phyloP scores from a whole-genome alignment of 2,797 vertebrate species.

The Pangasius sanitwongsei region DNA sequence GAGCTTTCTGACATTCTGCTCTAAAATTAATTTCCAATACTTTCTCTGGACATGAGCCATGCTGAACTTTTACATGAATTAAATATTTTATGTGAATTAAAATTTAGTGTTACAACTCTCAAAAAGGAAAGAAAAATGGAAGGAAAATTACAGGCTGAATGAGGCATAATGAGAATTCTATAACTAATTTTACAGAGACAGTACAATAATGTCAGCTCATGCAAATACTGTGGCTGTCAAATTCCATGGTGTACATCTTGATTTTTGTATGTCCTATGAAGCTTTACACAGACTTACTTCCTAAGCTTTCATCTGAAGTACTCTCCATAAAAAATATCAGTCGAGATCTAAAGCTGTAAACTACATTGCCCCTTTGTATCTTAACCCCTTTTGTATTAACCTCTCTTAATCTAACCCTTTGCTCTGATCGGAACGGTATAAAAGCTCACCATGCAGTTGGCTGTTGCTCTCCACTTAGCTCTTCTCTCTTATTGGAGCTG shows the following conservation, averaged over 20 bases:
- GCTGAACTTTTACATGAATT: constrained; percentile 30
- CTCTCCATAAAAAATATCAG: background rate
- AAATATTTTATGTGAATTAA: constrained; percentile 42
- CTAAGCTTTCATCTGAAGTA: background rate
- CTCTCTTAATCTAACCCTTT: background rate
- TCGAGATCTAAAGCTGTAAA: background rate
- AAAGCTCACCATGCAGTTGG: constrained; percentile 36
- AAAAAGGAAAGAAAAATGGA: constrained; percentile 17
- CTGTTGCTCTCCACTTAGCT: constrained; percentile 9
- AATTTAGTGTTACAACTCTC: constrained; percentile 14
- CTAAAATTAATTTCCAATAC: constrained; percentile 57
- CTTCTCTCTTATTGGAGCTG: constrained; percentile 19
- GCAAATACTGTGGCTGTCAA: constrained; percentile 24
- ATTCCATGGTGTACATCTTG: constrained; percentile 37
- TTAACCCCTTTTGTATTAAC: too few species aligned
- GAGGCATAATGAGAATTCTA: constrained; percentile 28
- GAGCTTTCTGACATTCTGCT: constrained; percentile 54
- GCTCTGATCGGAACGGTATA: constrained; percentile 22
- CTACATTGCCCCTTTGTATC: background rate
- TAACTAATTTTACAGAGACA: constrained; percentile 27
- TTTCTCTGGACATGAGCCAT: constrained; percentile 45
- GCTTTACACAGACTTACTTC: background rate
- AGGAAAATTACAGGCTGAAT: constrained; percentile 41
- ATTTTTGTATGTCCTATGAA: constrained; percentile 15
- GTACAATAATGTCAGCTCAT: constrained; percentile 26